A percentile compares a stretch with the other conserved stretches of the same genome.
Evolutionary conservation across 2,113 vertebrate species (phyloP).

Genomic region (Crotalus helleri): DNA sequence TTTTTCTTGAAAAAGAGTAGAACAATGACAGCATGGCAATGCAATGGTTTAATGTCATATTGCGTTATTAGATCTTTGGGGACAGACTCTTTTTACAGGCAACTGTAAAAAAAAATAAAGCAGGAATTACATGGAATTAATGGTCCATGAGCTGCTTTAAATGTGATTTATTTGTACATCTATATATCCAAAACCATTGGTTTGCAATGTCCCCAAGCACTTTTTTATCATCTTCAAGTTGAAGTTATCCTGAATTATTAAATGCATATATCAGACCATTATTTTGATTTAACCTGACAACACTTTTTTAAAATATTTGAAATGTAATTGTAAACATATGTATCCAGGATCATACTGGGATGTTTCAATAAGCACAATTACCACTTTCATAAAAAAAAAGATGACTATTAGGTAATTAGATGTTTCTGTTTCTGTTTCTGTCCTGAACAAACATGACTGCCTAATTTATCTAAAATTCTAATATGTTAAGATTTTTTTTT

Average conservation of each 20-base stretch:
- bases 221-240: too few species aligned
- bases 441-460: background rate
- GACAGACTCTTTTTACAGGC: too few species aligned
- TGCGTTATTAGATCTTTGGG: too few species aligned
- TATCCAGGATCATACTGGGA: background rate
- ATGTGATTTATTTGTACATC: too few species aligned
- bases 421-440: background rate
- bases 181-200: too few species aligned
- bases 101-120: too few species aligned
- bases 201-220: too few species aligned
- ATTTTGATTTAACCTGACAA: background rate
- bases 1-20: too few species aligned
- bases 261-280: background rate
- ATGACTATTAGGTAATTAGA: background rate
- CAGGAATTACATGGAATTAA: too few species aligned
- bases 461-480: background rate
- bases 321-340: background rate
- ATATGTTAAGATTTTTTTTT: background rate
- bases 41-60: too few species aligned
- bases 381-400: background rate
- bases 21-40: too few species aligned
- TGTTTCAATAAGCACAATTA: background rate
- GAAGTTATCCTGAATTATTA: background rate
- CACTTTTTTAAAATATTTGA: background rate
- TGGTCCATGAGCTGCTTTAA: too few species aligned